Evolutionary conservation across 2,888 invertebrate species (phyloP), one percentile per base, ranked within the genome.

Genomic region (Adelphocoris suturalis): DNA sequence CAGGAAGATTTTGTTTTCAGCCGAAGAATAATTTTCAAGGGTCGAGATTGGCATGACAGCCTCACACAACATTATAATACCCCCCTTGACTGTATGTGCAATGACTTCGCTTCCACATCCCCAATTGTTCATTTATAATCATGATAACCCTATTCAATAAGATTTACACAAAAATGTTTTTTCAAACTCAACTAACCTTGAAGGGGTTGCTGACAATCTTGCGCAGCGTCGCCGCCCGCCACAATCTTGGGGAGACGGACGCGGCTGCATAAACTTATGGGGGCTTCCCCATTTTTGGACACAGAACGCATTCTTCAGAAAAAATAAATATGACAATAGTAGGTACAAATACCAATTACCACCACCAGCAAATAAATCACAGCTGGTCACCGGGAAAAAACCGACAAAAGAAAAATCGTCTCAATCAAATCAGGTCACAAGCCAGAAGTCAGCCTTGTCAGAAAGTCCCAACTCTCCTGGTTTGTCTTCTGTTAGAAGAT

Each of bases 181-280:
- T 2, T 37, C 37, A 5, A 75, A 19, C 1, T 27, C 12, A 4
- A 46, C 78, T 48, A 19, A 86, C 88, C 88, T 88, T 88, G 78
- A 14, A 88, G 80, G 27, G 88, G 88, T 52, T 61, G 52, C n/a
- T 88, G 78, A 28, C 78, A 88, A 80, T 88, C 88, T 55, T 55
- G 78, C 13, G 13, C 85, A 76, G 28, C 16, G 28, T 80, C 78
- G 76, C 46, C 27, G 19, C 28, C 57, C 14, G 48, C 48, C 23
- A 23, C 19, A n/a, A 13, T 46, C 46, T 86, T 86, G 0, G 68
- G 76, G 75, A 47, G 75, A 19, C 86, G 86, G 14, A 85, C 37
- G n/a, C 88, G 86, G 14, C 76, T 47, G 48, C 75, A 52, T 28
- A 61, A 27, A 52, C 52, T 76, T 57, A 80, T 78, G 7, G 52